A percentile compares a stretch with the other conserved stretches of the same genome.
These are phyloP conservation scores for Microcebus griseorufus DNA, from an alignment of 2,113 vertebrate genomes.

Conservation along the genomic window DNA sequence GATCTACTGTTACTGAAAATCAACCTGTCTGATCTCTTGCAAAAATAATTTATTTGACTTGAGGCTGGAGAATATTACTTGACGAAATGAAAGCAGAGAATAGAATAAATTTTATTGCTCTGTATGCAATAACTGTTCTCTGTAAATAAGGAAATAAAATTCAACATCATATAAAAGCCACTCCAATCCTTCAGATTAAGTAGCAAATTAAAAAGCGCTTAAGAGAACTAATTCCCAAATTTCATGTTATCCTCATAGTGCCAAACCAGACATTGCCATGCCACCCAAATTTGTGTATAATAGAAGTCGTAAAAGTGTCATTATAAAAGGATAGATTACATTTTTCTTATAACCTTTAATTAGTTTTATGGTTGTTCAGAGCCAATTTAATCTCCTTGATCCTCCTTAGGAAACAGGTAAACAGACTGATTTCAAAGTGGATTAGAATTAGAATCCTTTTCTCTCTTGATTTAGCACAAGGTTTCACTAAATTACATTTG, in stretches of 20 bases:
- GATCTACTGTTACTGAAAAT: conserved; percentile 54
- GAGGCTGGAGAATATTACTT: conserved; percentile 36
- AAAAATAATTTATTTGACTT: conserved; percentile 63
- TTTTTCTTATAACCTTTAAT: conserved; percentile 68
- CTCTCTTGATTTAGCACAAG: conserved; percentile 44
- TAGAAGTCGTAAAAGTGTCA: conserved; percentile 64
- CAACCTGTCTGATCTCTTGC: neutral
- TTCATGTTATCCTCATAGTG: conserved; percentile 52
- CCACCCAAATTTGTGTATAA: conserved; percentile 66
- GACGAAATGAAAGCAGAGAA: conserved; percentile 51
- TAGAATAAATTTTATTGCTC: conserved; percentile 59
- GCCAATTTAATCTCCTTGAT: conserved; percentile 69
- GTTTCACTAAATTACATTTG: conserved; percentile 58
- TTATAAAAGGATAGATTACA: conserved; percentile 59
- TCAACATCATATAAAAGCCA: conserved; percentile 41
- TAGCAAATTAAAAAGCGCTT: conserved; percentile 71
- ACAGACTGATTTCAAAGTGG: conserved; percentile 69
- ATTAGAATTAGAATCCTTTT: conserved; percentile 61
- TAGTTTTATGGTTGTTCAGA: conserved; percentile 68
- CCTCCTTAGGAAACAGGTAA: conserved; percentile 70
- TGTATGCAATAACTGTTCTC: conserved; percentile 49
- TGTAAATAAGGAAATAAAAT: conserved; percentile 72
- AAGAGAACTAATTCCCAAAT: conserved; percentile 60
- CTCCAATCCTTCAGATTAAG: conserved; percentile 58
- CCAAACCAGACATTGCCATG: conserved; percentile 41